These are phyloP conservation scores for Halyomorpha halys DNA, from an alignment of 1,140 invertebrate species.

Conservation along the genomic window DNA sequence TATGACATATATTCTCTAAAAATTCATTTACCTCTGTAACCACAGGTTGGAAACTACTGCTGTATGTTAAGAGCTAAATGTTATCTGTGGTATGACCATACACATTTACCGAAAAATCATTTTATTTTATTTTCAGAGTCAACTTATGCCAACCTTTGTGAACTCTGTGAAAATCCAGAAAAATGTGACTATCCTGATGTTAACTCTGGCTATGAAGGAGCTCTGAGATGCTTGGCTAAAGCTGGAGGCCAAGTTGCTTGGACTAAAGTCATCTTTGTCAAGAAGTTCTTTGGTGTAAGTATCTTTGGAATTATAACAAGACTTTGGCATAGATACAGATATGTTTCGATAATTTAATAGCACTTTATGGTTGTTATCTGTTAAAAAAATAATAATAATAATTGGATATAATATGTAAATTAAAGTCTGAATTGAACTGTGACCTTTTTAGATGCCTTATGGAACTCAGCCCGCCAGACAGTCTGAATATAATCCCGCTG, in stretches of 20 bases:
- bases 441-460: conserved; percentile 30
- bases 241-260: conserved; percentile 73
- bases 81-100: too few relatives aligned
- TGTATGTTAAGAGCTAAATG: too few relatives aligned
- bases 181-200: conserved; percentile 70
- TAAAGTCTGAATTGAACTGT: too few relatives aligned
- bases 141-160: conserved; percentile 60
- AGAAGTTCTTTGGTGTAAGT: conserved; percentile 59
- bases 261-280: conserved; percentile 67
- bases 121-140: conserved; percentile 42
- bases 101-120: too few relatives aligned
- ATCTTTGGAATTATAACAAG: neutral
- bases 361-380: too few relatives aligned
- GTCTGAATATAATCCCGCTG: conserved; percentile 41
- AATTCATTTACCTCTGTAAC: too few relatives aligned
- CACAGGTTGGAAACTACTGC: too few relatives aligned
- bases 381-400: too few relatives aligned
- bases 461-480: conserved; percentile 25
- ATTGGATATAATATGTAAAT: too few relatives aligned
- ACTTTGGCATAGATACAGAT: too few relatives aligned
- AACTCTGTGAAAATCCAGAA: conserved; percentile 57
- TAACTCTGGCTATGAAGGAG: conserved; percentile 73
- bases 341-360: too few relatives aligned
- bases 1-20: too few relatives aligned
- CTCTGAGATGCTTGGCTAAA: conserved; percentile 65